A percentile compares a stretch with the other conserved stretches of the same genome.
These are phyloP conservation scores for Rhabdophis nuchalis DNA, from an alignment of 2,797 vertebrate genomes.

Conservation along the genomic window DNA sequence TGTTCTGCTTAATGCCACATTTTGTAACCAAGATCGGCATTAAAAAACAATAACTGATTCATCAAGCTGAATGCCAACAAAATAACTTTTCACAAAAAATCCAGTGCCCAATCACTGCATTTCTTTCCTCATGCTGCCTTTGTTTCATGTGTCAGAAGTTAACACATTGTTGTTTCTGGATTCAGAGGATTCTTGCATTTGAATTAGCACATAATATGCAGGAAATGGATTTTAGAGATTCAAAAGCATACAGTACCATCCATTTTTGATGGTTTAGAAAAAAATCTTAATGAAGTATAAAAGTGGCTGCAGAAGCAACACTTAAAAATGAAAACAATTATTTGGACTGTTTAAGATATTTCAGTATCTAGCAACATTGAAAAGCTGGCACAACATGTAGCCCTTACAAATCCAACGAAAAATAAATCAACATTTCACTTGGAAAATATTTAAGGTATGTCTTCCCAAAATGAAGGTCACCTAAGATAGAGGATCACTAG, in stretches of 20 bases:
- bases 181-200: background rate
- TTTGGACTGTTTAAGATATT: background rate
- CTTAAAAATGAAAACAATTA: background rate
- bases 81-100: background rate
- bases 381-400: background rate
- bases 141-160: background rate
- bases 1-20: background rate
- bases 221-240: background rate
- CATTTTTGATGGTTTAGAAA: no score
- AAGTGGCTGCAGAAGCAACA: no score
- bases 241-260: background rate
- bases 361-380: background rate
- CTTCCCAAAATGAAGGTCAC: background rate
- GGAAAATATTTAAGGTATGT: background rate
- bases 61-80: background rate
- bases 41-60: background rate
- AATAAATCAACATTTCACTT: background rate
- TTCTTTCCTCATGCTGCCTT: background rate
- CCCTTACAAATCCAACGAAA: background rate
- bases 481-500: background rate
- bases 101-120: background rate
- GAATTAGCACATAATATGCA: no score
- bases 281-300: background rate
- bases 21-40: background rate
- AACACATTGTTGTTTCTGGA: background rate